A percentile compares a stretch with the other conserved stretches of the same genome.
These are phyloP conservation scores for Philaenus spumarius DNA, from an alignment of 1,140 invertebrate species.

Conservation along the genomic window DNA sequence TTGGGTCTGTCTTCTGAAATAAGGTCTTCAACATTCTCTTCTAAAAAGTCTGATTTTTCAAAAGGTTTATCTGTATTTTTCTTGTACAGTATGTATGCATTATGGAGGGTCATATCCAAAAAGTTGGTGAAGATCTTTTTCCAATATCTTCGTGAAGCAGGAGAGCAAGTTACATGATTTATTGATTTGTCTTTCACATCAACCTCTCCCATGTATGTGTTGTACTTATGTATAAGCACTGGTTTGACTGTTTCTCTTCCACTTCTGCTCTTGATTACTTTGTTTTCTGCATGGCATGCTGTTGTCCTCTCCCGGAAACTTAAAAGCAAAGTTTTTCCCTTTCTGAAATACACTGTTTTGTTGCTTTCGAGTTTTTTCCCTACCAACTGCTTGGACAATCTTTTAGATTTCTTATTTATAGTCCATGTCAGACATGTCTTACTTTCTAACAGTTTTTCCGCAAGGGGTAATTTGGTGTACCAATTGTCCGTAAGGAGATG, in stretches of 20 bases:
- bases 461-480: no score
- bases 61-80: neutral
- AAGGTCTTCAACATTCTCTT: neutral
- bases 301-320: no score
- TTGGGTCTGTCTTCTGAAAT: no score
- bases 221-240: conserved; percentile 8
- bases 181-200: neutral
- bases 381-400: no score
- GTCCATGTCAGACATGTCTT: no score
- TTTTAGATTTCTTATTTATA: no score
- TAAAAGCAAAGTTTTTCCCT: no score
- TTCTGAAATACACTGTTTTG: neutral
- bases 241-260: conserved; percentile 1
- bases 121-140: no score
- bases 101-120: neutral
- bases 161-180: neutral
- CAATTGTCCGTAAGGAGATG: no score
- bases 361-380: neutral
- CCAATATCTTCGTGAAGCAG: neutral
- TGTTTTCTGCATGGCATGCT: conserved; percentile 16
- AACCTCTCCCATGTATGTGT: neutral
- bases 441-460: no score
- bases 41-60: neutral
- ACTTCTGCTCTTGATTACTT: conserved; percentile 10
- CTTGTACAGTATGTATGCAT: no score